Percentiles rank a stretch among this genome's conserved stretches.
These are phyloP conservation scores for Bembecia ichneumoniformis DNA, from an alignment of 2,888 invertebrate species.

Conservation along the genomic window DNA sequence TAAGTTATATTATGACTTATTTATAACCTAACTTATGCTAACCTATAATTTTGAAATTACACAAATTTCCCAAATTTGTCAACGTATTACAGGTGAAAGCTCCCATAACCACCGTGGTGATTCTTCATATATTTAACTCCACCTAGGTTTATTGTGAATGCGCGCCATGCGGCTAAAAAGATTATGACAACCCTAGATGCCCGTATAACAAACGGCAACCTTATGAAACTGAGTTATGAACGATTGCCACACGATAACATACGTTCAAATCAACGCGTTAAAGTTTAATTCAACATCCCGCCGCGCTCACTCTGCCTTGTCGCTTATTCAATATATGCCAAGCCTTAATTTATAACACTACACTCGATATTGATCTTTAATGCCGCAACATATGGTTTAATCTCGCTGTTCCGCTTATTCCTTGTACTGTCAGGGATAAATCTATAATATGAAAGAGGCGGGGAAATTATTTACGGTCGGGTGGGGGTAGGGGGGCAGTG, in stretches of 20 bases:
- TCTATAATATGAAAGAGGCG: conserved; percentile 72
- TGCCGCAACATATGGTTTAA: conserved; percentile 56
- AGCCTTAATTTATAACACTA: conserved; percentile 59
- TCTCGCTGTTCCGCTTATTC: conserved; percentile 50
- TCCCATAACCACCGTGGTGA: conserved; percentile 32
- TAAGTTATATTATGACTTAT: too few relatives aligned
- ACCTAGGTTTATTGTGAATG: conserved; percentile 42
- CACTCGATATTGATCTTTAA: conserved; percentile 63
- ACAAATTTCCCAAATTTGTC: too few relatives aligned
- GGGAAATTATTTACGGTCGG: conserved; percentile 56
- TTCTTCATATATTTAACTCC: conserved; percentile 35
- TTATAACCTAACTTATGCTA: too few relatives aligned
- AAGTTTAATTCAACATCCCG: conserved; percentile 34
- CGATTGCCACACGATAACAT: conserved; percentile 24
- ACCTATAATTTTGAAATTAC: too few relatives aligned
- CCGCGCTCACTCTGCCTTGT: conserved; percentile 36
- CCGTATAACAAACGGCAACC: conserved; percentile 45
- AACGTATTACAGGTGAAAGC: conserved; percentile 13
- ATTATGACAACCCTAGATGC: conserved; percentile 63
- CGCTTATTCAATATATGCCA: conserved; percentile 64
- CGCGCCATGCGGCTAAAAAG: conserved; percentile 65
- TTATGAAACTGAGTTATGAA: conserved; percentile 47
- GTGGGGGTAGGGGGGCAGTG: conserved; percentile 43
- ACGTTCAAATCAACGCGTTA: conserved; percentile 29
- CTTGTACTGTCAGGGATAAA: conserved; percentile 60